Percentiles rank a stretch among this genome's conserved stretches.
These are phyloP conservation scores for Callyntrura guangdongensis DNA, from an alignment of 2,888 invertebrate species.

Conservation along the genomic window DNA sequence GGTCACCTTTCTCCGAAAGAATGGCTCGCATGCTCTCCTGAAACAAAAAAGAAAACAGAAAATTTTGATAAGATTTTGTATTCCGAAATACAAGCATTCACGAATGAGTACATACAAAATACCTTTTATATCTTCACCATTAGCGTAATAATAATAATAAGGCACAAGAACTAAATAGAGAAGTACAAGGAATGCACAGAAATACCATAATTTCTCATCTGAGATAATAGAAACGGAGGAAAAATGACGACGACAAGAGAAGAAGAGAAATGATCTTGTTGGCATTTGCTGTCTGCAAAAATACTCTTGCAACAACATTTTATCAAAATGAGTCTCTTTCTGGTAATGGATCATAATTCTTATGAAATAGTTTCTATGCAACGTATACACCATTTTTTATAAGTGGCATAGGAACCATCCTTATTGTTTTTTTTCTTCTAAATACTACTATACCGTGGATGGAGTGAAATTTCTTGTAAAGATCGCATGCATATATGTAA, in stretches of 20 bases:
- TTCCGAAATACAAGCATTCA: not conserved
- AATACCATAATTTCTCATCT: constrained; percentile 32
- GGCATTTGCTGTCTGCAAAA: constrained; percentile 72
- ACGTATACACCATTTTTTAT: not conserved
- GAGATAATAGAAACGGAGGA: constrained; percentile 36
- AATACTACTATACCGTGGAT: not conserved
- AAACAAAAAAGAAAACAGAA: constrained; percentile 43
- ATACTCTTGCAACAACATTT: constrained; percentile 57
- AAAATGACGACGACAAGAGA: constrained; percentile 63
- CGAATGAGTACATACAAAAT: not conserved
- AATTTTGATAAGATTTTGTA: constrained; percentile 21
- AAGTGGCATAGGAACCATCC: too few species aligned
- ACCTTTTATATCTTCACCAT: not conserved
- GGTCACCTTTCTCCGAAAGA: constrained; percentile 8
- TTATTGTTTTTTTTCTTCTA: too few species aligned
- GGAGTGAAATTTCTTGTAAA: not conserved
- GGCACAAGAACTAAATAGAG: not conserved
- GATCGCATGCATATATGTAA: not conserved
- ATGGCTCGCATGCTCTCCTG: constrained; percentile 28
- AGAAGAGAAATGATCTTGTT: constrained; percentile 76
- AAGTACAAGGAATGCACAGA: not conserved
- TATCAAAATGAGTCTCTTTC: constrained; percentile 56
- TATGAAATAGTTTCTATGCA: not conserved
- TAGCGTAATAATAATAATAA: not conserved
- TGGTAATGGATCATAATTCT: constrained; percentile 8